Evolutionary conservation across 2,888 invertebrate genomes (phyloP).

Genomic region (Auanema freiburgensis): DNA sequence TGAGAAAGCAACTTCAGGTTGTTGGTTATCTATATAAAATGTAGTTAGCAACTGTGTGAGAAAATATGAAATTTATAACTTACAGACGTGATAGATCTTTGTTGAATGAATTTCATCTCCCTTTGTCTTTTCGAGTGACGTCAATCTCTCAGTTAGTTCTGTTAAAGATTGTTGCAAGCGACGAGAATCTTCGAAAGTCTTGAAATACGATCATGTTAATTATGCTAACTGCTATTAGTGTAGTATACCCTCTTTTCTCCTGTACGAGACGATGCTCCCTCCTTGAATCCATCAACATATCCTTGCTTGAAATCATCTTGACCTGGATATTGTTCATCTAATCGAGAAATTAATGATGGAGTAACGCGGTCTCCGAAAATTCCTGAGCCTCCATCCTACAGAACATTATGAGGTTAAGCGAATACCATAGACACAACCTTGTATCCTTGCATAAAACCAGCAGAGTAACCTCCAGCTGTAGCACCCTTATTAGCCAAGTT

Average conservation of each 20-base stretch:
- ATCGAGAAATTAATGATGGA: slow-evolving; percentile 58
- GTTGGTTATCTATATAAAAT: slow-evolving; percentile 60
- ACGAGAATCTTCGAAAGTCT: slow-evolving; percentile 56
- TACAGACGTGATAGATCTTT: slow-evolving; percentile 65
- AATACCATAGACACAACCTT: slow-evolving; percentile 20
- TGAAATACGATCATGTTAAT: neutral
- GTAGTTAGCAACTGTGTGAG: too few species aligned
- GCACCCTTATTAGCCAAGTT: slow-evolving; percentile 57
- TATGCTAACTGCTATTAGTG: neutral
- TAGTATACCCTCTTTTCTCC: slow-evolving; percentile 29
- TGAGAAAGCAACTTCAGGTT: slow-evolving; percentile 52
- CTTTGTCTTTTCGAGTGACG: slow-evolving; percentile 57
- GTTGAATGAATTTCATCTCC: slow-evolving; percentile 65
- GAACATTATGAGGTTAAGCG: slow-evolving; percentile 15
- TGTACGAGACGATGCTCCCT: slow-evolving; percentile 52
- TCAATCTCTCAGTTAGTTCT: slow-evolving; percentile 62
- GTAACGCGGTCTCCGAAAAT: slow-evolving; percentile 64
- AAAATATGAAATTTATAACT: slow-evolving; percentile 31
- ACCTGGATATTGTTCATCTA: slow-evolving; percentile 64
- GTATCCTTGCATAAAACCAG: slow-evolving; percentile 64
- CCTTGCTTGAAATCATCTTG: slow-evolving; percentile 65
- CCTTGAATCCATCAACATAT: slow-evolving; percentile 65
- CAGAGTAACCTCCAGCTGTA: slow-evolving; percentile 58
- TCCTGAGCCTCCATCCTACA: slow-evolving; percentile 63
- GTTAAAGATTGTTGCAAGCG: slow-evolving; percentile 60